These are phyloP conservation scores for Argyresthia albistria DNA, from an alignment of 2,888 invertebrate species.

Conservation along the genomic window DNA sequence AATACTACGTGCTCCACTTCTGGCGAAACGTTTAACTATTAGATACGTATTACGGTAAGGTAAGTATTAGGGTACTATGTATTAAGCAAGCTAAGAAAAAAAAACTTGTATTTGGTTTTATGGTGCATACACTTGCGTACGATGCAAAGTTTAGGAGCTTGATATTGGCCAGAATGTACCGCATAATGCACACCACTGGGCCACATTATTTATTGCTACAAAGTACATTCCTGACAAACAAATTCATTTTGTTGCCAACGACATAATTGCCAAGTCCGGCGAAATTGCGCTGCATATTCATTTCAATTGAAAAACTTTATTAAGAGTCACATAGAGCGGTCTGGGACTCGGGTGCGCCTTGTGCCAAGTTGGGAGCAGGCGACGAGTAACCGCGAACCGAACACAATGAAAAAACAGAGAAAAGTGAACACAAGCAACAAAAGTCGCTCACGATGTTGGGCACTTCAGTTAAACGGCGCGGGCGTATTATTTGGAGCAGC, in stretches of 20 bases:
- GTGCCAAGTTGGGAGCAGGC: slow-evolving; percentile 17
- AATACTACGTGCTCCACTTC: slow-evolving; percentile 3
- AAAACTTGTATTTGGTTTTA: too few species aligned
- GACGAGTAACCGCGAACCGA: slow-evolving; percentile 30
- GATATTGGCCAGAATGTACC: slow-evolving; percentile 15
- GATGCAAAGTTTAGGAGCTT: too few species aligned
- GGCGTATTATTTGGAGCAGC: slow-evolving; percentile 62
- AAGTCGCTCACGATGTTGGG: slow-evolving; percentile 38
- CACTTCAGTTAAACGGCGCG: slow-evolving; percentile 53
- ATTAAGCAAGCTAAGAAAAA: too few species aligned
- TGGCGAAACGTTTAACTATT: too few species aligned
- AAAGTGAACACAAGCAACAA: slow-evolving; percentile 49
- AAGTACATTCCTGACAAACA: slow-evolving; percentile 13
- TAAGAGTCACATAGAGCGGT: slow-evolving; percentile 42
- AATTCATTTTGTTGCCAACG: slow-evolving; percentile 27
- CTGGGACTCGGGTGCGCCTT: slow-evolving; percentile 35
- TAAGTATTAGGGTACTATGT: too few species aligned
- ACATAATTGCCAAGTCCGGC: slow-evolving; percentile 14
- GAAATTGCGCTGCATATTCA: slow-evolving; percentile 29
- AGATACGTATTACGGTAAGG: too few species aligned
- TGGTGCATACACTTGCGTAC: too few species aligned
- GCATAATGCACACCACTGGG: slow-evolving; percentile 3
- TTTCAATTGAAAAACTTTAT: slow-evolving; percentile 42
- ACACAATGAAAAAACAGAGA: slow-evolving; percentile 37
- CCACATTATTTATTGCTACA: slow-evolving; percentile 18